Evolutionary conservation across 2,888 invertebrate species (phyloP).

Genomic region (Pogonocherus hispidulus): DNA sequence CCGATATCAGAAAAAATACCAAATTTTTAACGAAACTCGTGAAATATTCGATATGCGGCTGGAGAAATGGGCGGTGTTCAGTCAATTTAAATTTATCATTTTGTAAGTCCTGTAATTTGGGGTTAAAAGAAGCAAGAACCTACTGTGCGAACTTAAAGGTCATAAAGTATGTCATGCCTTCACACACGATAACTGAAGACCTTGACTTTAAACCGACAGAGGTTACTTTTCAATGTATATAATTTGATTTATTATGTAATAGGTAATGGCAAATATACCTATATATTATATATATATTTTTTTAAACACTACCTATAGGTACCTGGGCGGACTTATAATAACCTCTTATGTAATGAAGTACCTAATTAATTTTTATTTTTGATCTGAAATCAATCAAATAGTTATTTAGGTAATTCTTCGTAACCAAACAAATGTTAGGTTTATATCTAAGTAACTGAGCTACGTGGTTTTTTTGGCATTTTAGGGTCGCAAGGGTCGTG

Average conservation of each 20-base stretch:
- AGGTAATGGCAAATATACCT: background rate
- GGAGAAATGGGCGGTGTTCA: background rate
- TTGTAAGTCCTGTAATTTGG: background rate
- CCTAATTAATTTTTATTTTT: too few species aligned
- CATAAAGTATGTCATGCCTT: slow-evolving; percentile 11
- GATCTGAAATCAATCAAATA: too few species aligned
- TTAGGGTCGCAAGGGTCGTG: slow-evolving; percentile 8
- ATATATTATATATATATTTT: background rate
- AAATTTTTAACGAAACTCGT: background rate
- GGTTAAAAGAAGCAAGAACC: background rate
- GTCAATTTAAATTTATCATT: background rate
- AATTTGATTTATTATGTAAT: slow-evolving; percentile 5
- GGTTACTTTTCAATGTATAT: background rate
- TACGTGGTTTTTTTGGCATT: too few species aligned
- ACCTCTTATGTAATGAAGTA: background rate
- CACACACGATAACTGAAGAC: background rate
- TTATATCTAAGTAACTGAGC: too few species aligned
- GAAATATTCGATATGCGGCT: background rate
- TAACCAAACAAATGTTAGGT: too few species aligned
- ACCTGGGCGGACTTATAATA: background rate
- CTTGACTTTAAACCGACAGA: background rate
- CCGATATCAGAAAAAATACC: background rate
- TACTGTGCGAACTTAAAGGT: background rate
- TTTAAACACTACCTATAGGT: background rate
- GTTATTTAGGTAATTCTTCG: too few species aligned